A percentile compares a stretch with the other conserved stretches of the same genome.
These are phyloP conservation scores for Ciconia maguari DNA, from an alignment of 2,113 vertebrate species.

Conservation along the genomic window DNA sequence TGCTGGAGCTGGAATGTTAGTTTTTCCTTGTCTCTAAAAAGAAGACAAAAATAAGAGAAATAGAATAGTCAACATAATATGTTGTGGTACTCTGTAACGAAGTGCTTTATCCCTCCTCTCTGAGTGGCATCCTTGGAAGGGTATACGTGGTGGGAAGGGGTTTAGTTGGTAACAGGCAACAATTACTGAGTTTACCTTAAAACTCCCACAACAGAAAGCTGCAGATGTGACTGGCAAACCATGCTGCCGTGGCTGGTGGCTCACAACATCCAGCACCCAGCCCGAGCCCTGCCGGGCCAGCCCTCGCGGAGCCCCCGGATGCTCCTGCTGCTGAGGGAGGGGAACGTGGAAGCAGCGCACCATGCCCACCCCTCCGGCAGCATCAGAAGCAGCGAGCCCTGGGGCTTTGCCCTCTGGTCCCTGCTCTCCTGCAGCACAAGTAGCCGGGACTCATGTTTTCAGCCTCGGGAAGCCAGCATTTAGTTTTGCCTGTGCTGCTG, in stretches of 20 bases:
- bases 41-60: neutral
- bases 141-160: rapidly evolving
- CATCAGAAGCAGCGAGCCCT: neutral
- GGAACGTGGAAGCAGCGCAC: neutral
- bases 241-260: neutral
- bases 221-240: neutral
- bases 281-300: neutral
- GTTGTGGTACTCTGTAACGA: neutral
- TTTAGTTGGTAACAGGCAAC: neutral
- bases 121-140: neutral
- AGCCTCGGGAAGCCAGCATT: rapidly evolving
- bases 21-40: neutral
- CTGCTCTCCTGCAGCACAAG: neutral
- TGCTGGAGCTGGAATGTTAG: neutral
- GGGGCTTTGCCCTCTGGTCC: neutral
- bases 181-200: neutral
- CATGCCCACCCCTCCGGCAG: rapidly evolving
- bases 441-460: neutral
- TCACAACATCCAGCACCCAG: neutral
- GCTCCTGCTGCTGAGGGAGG: neutral
- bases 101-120: neutral
- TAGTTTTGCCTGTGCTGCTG: neutral
- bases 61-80: neutral
- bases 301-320: neutral
- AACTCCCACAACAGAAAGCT: neutral